These are phyloP conservation scores for Anabacerthia variegaticeps DNA, from an alignment of 2,797 vertebrate genomes.

Conservation along the genomic window DNA sequence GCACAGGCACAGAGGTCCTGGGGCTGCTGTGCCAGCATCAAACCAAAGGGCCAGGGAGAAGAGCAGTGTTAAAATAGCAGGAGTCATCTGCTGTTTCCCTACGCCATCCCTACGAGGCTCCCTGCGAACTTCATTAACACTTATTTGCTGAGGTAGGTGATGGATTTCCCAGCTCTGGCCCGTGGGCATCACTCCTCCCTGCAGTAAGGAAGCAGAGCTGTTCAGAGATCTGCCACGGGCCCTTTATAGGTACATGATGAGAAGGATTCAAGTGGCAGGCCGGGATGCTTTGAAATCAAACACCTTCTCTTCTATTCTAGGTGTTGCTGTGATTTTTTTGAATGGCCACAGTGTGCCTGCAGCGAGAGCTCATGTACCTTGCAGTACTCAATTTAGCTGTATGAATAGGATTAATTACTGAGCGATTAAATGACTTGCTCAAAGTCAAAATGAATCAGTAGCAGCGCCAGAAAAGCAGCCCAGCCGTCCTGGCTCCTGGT, in stretches of 20 bases:
- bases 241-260: background rate
- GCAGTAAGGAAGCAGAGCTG: background rate
- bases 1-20: background rate
- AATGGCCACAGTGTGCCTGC: constrained; percentile 42
- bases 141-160: background rate
- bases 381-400: constrained; percentile 48
- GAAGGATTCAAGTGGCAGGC: constrained; percentile 49
- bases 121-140: background rate
- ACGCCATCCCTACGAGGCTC: background rate
- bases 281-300: constrained; percentile 47
- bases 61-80: background rate
- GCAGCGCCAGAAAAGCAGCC: background rate
- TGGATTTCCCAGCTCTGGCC: background rate
- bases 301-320: constrained; percentile 36
- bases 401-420: constrained; percentile 66
- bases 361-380: constrained; percentile 14
- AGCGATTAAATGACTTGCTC: constrained; percentile 61
- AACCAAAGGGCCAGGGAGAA: background rate
- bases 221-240: constrained; percentile 1
- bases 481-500: background rate
- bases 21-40: background rate
- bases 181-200: background rate
- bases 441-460: constrained; percentile 55
- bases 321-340: constrained; percentile 55
- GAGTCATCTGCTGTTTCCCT: background rate